Evolutionary conservation across 2,888 invertebrate species (phyloP).

Genomic region (Antitype chi): DNA sequence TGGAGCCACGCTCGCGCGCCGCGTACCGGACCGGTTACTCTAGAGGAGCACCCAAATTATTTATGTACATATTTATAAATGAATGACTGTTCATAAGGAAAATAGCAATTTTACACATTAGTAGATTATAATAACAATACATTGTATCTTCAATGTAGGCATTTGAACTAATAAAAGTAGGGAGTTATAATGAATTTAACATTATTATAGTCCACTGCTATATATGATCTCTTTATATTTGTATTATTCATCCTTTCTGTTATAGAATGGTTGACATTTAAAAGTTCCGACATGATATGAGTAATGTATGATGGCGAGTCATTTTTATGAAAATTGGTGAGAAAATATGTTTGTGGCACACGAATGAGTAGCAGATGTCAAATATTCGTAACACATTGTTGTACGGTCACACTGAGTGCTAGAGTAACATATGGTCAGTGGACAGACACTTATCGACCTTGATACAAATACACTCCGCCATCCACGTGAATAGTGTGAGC

Average conservation of each 20-base stretch:
- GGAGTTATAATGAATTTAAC: not conserved
- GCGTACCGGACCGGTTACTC: constrained; percentile 21
- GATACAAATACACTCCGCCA: not conserved
- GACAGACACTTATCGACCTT: constrained; percentile 21
- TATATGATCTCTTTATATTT: constrained; percentile 2
- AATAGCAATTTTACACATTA: constrained; percentile 20
- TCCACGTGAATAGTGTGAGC: not conserved
- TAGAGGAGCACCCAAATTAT: constrained; percentile 17
- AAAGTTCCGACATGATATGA: constrained; percentile 7
- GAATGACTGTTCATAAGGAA: constrained; percentile 24
- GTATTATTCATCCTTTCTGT: not conserved
- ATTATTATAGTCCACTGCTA: not conserved
- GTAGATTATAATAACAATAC: not conserved
- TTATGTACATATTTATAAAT: constrained; percentile 32
- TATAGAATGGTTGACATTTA: constrained; percentile 17
- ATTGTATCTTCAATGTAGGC: not conserved
- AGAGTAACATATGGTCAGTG: constrained; percentile 9
- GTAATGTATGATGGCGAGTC: not conserved
- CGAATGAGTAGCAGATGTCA: constrained; percentile 3
- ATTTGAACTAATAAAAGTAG: not conserved
- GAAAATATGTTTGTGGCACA: constrained; percentile 11
- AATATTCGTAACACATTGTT: constrained; percentile 12
- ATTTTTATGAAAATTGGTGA: constrained; percentile 11
- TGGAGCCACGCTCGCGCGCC: not conserved
- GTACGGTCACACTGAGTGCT: constrained; percentile 25